Base-by-base conservation (phyloP, 2,888 invertebrate genomes). In the Callimorpha dominula region DNA sequence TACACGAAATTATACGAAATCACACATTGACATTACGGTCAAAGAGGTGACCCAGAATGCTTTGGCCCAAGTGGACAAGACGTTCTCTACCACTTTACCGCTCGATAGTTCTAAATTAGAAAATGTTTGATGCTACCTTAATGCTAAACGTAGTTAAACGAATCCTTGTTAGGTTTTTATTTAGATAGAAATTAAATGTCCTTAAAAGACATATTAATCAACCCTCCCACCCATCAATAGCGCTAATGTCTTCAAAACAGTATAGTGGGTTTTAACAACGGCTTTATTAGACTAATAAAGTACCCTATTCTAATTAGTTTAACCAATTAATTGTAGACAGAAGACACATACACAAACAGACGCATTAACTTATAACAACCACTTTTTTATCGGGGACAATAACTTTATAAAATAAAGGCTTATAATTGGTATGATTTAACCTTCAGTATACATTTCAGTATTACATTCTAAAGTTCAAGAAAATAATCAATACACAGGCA, bases 81-180 rank as follows among this genome's bases (percentile, higher is more conserved):
- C 87, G 92, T 86, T 87, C 80, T 78, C 77, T 80, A 84, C 91
- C 95, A 95, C 95, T 95, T 95, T 93, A 87, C 92, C 88, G 90
- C 84, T 89, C 92, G 88, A 94, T 94, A 92, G 92, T 94, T 91
- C 91, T 89, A 94, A 94, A 94, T 95, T 94, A 94, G 90, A 91
- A 79, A 70, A 50, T 65, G 77, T 73, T 79, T 60, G 78, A 83
- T 86, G 73, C n/a, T 83, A 90, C 89, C 11, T 14, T 43, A 4
- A 74, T n/a, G 46, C 49, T 83, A 76, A 88, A 49, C 73, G 2
- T 0, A 42, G 73, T 67, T 88, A 85, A 82, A 84, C 17, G 52
- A 8, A n/a, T 4, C n/a, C 15, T 57, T 57, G 4, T 5, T 17
- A 52, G 17, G 1, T 64, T 64, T 43, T 11, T 12, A 46, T 5